Evolutionary conservation across 1,140 invertebrate genomes (phyloP).

Genomic region (Tetramorium alpestre): DNA sequence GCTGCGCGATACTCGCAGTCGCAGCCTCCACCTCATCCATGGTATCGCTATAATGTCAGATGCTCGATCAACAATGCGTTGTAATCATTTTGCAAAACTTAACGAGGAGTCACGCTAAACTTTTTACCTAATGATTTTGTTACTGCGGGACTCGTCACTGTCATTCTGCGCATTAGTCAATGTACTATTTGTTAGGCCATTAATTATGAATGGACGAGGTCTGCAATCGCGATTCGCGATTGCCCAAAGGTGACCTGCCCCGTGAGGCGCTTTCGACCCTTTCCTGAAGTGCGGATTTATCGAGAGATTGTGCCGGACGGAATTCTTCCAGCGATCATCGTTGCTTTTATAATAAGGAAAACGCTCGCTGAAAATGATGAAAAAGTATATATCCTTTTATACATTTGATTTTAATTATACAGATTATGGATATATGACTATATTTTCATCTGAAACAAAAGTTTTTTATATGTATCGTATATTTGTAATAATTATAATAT

Average conservation of each 20-base stretch:
- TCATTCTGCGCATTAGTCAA: slow-evolving; percentile 2
- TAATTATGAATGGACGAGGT: slow-evolving; percentile 76
- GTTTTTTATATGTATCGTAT: not conserved
- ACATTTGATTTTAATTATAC: not conserved
- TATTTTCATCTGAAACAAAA: not conserved
- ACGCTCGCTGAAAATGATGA: slow-evolving; percentile 89
- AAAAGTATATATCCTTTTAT: not conserved
- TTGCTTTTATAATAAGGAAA: slow-evolving; percentile 95
- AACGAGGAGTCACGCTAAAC: not conserved
- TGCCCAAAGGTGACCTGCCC: slow-evolving; percentile 95
- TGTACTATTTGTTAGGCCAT: not conserved
- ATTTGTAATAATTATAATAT: not conserved
- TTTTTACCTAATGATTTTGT: slow-evolving; percentile 57
- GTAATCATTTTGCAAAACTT: not conserved
- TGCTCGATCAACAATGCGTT: not conserved
- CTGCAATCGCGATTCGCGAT: slow-evolving; percentile 88
- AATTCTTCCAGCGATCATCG: slow-evolving; percentile 96
- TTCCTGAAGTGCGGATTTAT: slow-evolving; percentile 96
- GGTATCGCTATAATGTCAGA: slow-evolving; percentile 71
- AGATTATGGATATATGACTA: slow-evolving; percentile 25
- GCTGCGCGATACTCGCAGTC: slow-evolving; percentile 82
- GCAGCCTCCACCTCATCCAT: slow-evolving; percentile 83
- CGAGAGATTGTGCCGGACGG: slow-evolving; percentile 94
- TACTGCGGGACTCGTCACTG: slow-evolving; percentile 32
- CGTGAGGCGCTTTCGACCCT: slow-evolving; percentile 92